These are phyloP conservation scores for Orientallactaga sibirica DNA, from an alignment of 2,797 vertebrate genomes.

Conservation along the genomic window DNA sequence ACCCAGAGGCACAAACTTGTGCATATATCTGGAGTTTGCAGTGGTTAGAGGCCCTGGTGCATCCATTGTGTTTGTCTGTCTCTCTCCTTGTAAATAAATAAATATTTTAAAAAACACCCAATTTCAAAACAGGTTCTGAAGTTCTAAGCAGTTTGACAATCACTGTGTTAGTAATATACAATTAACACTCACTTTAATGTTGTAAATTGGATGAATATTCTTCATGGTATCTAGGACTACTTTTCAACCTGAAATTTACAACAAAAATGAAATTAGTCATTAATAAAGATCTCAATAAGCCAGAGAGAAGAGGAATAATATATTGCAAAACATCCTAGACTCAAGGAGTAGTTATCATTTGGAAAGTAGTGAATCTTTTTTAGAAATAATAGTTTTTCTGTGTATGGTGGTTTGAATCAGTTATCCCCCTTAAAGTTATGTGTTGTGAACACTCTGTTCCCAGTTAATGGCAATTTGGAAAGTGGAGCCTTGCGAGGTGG, in stretches of 20 bases:
- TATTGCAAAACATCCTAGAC: not conserved
- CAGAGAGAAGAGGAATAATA: not conserved
- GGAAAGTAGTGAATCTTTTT: not conserved
- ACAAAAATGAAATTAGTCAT: conserved; percentile 50
- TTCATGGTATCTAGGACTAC: conserved; percentile 99
- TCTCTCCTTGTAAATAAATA: too few species aligned
- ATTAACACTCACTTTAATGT: conserved; percentile 94
- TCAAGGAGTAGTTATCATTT: not conserved
- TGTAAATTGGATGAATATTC: conserved; percentile 99
- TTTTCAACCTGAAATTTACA: conserved; percentile 93
- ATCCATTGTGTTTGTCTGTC: too few species aligned
- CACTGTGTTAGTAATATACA: not conserved
- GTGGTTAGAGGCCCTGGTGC: too few species aligned
- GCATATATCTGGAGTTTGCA: too few species aligned
- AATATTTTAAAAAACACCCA: too few species aligned
- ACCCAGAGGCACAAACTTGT: too few species aligned
- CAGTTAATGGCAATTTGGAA: too few species aligned
- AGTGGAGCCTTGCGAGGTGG: too few species aligned
- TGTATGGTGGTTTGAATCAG: too few species aligned
- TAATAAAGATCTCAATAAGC: conserved; percentile 40
- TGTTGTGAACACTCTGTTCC: too few species aligned
- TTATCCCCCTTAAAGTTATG: too few species aligned
- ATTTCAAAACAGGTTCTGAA: conserved; percentile 33
- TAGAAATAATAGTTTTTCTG: conserved; percentile 30
- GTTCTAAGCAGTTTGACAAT: conserved; percentile 23